A percentile compares a stretch with the other conserved stretches of the same genome.
phyloP scores from a whole-genome alignment of 2,888 invertebrate genomes.

The Alviniconcha strummeri region DNA sequence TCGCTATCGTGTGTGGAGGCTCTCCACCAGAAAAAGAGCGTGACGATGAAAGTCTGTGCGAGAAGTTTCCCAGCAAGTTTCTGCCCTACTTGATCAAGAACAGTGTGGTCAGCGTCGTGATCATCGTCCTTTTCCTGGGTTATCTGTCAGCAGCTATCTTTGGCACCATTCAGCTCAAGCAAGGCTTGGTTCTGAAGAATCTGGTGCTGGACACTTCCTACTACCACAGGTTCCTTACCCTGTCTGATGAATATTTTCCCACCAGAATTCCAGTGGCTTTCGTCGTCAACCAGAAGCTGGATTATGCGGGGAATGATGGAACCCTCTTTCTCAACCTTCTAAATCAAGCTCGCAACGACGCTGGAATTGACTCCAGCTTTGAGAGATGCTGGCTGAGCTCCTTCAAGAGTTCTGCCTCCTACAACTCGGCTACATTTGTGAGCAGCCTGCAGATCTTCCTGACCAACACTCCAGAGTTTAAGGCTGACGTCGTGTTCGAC shows the following conservation, averaged over 20 bases:
- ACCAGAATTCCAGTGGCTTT: slow-evolving; percentile 46
- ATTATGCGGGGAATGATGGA: slow-evolving; percentile 35
- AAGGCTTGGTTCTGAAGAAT: slow-evolving; percentile 55
- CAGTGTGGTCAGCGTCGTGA: slow-evolving; percentile 40
- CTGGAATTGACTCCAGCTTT: slow-evolving; percentile 21
- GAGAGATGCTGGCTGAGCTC: slow-evolving; percentile 41
- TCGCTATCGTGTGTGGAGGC: slow-evolving; percentile 68
- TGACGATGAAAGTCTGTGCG: slow-evolving; percentile 54
- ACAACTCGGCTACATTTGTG: slow-evolving; percentile 38
- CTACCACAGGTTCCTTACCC: slow-evolving; percentile 45
- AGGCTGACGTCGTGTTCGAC: slow-evolving; percentile 46
- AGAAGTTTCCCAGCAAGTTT: slow-evolving; percentile 50
- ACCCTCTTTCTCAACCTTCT: slow-evolving; percentile 14
- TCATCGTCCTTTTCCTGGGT: slow-evolving; percentile 48
- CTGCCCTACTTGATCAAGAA: slow-evolving; percentile 42
- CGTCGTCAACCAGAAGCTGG: slow-evolving; percentile 38
- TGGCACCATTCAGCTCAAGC: slow-evolving; percentile 52
- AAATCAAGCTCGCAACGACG: slow-evolving; percentile 15
- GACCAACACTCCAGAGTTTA: slow-evolving; percentile 29
- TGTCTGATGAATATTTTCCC: slow-evolving; percentile 43
- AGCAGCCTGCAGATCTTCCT: slow-evolving; percentile 32
- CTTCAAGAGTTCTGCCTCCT: slow-evolving; percentile 25
- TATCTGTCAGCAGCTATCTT: slow-evolving; percentile 57
- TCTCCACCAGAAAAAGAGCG: slow-evolving; percentile 39
- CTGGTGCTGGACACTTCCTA: slow-evolving; percentile 58